Percentiles rank a stretch among this genome's conserved stretches.
Conservation (phyloP, 2,888 invertebrate genomes). For the Lithosia quadra region DNA sequence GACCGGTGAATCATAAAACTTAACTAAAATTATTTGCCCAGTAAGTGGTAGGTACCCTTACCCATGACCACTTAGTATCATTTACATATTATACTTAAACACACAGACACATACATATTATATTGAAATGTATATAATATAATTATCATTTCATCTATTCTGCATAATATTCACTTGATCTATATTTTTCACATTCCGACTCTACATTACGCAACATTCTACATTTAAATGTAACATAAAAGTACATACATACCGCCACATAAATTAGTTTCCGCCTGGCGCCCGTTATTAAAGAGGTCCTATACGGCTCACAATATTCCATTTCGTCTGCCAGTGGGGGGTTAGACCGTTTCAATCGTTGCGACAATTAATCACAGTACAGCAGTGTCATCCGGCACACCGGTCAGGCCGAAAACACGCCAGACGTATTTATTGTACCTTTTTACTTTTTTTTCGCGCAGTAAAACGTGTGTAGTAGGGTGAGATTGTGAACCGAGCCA, state of each 20-base stretch:
- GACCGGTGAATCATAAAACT: no score
- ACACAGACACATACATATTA: no score
- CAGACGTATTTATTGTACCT: slow-evolving; percentile 71
- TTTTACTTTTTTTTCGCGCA: slow-evolving; percentile 50
- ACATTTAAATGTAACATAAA: slow-evolving; percentile 54
- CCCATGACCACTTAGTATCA: no score
- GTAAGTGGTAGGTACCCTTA: no score
- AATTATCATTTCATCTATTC: no score
- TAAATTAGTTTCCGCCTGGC: slow-evolving; percentile 78
- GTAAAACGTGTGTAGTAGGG: slow-evolving; percentile 33
- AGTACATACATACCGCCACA: slow-evolving; percentile 61
- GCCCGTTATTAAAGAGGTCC: slow-evolving; percentile 79
- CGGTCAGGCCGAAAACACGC: slow-evolving; percentile 72
- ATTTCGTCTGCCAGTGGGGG: slow-evolving; percentile 85
- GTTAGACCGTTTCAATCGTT: slow-evolving; percentile 80
- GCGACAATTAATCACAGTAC: slow-evolving; percentile 85
- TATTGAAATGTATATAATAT: no score
- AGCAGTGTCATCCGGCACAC: slow-evolving; percentile 83
- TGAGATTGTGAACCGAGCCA: slow-evolving; percentile 11
- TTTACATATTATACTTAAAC: no score
- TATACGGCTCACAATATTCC: slow-evolving; percentile 80
- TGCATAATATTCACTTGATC: not conserved
- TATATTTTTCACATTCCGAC: slow-evolving; percentile 14
- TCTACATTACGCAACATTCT: slow-evolving; percentile 38
- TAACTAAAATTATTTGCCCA: no score